phyloP scores from a whole-genome alignment of 92 coral and sea anemone genomes.

The Chrysogorgia sp. region DNA sequence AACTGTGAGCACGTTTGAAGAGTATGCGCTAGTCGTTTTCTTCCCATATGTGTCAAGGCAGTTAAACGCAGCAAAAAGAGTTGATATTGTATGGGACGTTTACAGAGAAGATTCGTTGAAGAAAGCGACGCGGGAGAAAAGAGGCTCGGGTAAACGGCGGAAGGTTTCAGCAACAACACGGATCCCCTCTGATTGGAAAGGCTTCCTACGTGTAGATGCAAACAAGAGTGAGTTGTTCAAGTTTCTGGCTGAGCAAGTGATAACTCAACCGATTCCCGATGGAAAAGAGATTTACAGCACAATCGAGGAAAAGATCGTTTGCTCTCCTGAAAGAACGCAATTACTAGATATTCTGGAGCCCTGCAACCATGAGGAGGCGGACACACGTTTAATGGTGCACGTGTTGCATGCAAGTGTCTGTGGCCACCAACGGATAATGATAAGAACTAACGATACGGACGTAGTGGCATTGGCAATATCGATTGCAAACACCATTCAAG shows the following conservation, averaged over 20 bases:
- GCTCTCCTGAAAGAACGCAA: constrained; percentile 9
- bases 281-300: background rate
- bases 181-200: constrained; percentile 71
- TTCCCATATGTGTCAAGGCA: constrained; percentile 60
- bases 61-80: constrained; percentile 53
- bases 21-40: constrained; percentile 50
- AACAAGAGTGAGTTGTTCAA: constrained; percentile 69
- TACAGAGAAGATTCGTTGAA: constrained; percentile 61
- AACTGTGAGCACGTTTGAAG: constrained; percentile 63
- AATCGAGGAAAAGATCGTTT: background rate
- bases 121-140: constrained; percentile 55
- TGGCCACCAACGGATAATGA: background rate
- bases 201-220: constrained; percentile 60
- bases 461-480: constrained; percentile 64
- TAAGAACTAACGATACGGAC: constrained; percentile 41
- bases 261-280: background rate
- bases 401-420: constrained; percentile 40
- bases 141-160: constrained; percentile 70
- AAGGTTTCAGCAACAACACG: too few relatives aligned
- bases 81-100: constrained; percentile 66
- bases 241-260: constrained; percentile 20
- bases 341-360: constrained; percentile 30
- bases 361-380: constrained; percentile 68
- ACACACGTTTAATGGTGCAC: constrained; percentile 52
- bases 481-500: constrained; percentile 2